Evolutionary conservation across 2,113 vertebrate species (phyloP), one percentile per base, ranked within the genome.

Genomic region (Bettongia penicillata): DNA sequence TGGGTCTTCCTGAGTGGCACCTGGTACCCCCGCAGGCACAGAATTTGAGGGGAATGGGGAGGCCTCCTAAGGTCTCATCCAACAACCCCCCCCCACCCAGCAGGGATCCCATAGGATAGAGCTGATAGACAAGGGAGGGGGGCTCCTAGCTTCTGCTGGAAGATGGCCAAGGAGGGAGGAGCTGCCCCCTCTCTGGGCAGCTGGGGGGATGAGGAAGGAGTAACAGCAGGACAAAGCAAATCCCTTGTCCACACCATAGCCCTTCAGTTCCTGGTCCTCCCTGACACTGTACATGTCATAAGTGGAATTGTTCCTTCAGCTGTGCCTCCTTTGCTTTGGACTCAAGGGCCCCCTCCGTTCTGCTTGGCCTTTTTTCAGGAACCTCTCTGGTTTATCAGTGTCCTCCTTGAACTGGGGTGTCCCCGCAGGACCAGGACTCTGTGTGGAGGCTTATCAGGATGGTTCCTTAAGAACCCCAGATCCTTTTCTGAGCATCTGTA

Each of bases 291-390:
- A 61, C 57, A 28, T 31, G 57, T 8, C 28, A 48, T 48, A 3
- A 2, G 48, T 48, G 48, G 48, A 48, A 48, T 3, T 26, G 2
- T 37, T 37, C 57, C 12, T 68, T 37, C 31, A 14, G 2, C 31
- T 37, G 12, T 1, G 16, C 61, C n/a, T 84, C 68, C 37, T 43
- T 1, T 84, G 68, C 1, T 84, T 43, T 84, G n/a, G 68, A 84
- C 19, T 43, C 68, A 14, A 8, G 6, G n/a, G 8, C 0, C 14
- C 6, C 43, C 7, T n/a, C 19, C 0, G 6, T 8, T 10, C 31
- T n/a, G 1, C 31, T n/a, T 28, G 55, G 1, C 28, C 57, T 68
- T 14, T 37, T 37, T 68, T 68, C 57, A 68, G 26, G 55, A 57
- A 57, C 9, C 24, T 28, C 55, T 10, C 26, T 5, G 6, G 57